phyloP scores from a whole-genome alignment of 2,113 vertebrate genomes.

The Pleuronectes platessa region DNA sequence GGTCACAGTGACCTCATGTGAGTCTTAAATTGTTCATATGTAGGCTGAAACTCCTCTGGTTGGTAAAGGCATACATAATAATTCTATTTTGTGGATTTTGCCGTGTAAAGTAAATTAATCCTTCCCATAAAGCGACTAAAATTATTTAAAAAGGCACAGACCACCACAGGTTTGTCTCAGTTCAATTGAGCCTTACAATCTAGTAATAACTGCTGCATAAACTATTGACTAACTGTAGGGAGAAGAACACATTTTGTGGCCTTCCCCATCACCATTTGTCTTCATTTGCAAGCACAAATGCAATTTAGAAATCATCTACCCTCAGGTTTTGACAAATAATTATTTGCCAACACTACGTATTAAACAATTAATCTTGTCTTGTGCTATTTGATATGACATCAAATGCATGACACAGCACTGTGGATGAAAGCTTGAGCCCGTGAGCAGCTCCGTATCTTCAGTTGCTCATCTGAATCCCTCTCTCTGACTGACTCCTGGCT shows the following conservation, averaged over 20 bases:
- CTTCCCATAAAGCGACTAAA: too few relatives aligned
- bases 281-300: conserved; percentile 10
- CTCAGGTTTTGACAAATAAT: conserved; percentile 13
- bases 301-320: background rate
- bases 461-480: conserved; percentile 9
- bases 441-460: conserved; percentile 20
- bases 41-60: too few relatives aligned
- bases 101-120: too few relatives aligned
- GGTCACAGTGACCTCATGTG: too few relatives aligned
- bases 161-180: conserved; percentile 18
- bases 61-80: too few relatives aligned
- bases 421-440: background rate
- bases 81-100: too few relatives aligned
- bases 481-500: conserved; percentile 6
- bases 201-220: conserved; percentile 20
- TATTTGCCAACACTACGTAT: conserved; percentile 2
- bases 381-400: conserved; percentile 9
- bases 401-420: background rate
- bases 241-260: conserved; percentile 10
- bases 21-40: too few relatives aligned
- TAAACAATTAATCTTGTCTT: background rate
- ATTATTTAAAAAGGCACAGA: background rate
- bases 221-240: conserved; percentile 24
- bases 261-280: conserved; percentile 14
- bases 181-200: conserved; percentile 4